Base-by-base conservation (phyloP, 2,888 invertebrate species). In the Molanna angustata region DNA sequence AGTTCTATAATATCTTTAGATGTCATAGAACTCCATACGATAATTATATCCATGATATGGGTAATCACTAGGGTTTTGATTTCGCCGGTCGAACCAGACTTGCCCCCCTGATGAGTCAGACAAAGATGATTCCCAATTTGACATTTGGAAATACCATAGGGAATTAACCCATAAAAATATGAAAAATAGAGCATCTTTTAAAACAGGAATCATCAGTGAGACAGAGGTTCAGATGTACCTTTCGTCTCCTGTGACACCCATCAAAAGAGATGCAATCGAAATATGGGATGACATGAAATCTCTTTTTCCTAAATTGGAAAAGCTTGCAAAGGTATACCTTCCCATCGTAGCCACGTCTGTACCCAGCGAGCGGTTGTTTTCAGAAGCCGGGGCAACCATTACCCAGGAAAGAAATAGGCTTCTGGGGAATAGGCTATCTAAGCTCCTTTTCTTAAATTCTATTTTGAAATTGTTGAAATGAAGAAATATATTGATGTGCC, bases 341-440 rank as follows among this genome's bases (percentile, higher is more conserved):
- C 54, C 55, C 6, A 60, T 62, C 27, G 61, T 61, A 14, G 62
- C 58, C 39, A 62, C 63, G 19, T 62, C 64, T 39, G 61, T 64
- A 6, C 62, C 62, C 42, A 58, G 58, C 47, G 63, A 63, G 46
- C 45, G 61, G 33, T 57, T 62, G 33, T 64, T 63, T 49, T 63
- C 64, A 6, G 54, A 61, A 52, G 62, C 64, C 27, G 62, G 61
- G 21, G 49, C 49, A 53, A 57, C 56, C 20, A 59, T 61, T 14
- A 55, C 60, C 11, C 58, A 58, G 52, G 49, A 52, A 33, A 49
- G 60, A 51, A 63, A 63, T 51, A 41, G 61, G 9, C 53, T 61
- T 14, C 37, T 37, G 6, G 37, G 16, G 7, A 37, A 6, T 7
- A 37, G 13, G 13, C n/a, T 37, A n/a, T 37, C 4, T 20, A 49